Evolutionary conservation across 2,888 invertebrate species (phyloP), one percentile per base, ranked within the genome.

Genomic region (Drosophila silvestris): DNA sequence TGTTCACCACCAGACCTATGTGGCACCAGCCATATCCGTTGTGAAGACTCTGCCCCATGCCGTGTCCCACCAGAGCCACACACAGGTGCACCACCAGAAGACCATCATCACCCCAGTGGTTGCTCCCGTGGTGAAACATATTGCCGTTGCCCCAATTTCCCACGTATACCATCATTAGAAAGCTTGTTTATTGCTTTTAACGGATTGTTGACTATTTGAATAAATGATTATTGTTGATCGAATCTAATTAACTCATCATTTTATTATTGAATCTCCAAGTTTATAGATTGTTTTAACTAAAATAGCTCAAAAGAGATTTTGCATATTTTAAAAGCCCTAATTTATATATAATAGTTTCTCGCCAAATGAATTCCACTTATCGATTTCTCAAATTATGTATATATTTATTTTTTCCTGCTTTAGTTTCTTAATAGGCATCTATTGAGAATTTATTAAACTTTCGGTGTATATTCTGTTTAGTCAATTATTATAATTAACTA

Each of bases 61-160:
- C 22, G 77, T 86, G 60, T 81, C 89, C 60, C 91, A 91, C 66
- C 91, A 91, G 77, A 91, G 91, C 76, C 91, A 91, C 77, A 82
- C 83, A 1, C 91, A 91, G 75, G 79, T 91, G 28, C 57, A 57
- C 61, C 91, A 91, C 67, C 87, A 87, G 73, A 90, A 90, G 76
- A 59, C 88, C 60, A 10, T 84, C 60, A 47, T 89, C 60, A 80
- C 83, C 1, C 87, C 90, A 6, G 76, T 85, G 26, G 62, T 57
- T 57, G 39, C 57, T 3, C 57, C 81, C 10, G 82, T 83, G 22
- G 76, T 83, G 19, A 84, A 80, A 56, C 75, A 82, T 12, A 62
- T 88, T 52, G 85, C 82, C 35, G 71, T 83, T 35, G 83, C 85
- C 9, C 88, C 88, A 41, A n/a, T 89, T 28, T 60, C 90, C 37